Percentiles rank a stretch among this genome's conserved stretches.
Evolutionary conservation across 2,113 vertebrate genomes (phyloP).

Genomic region (Parotia lawesii): DNA sequence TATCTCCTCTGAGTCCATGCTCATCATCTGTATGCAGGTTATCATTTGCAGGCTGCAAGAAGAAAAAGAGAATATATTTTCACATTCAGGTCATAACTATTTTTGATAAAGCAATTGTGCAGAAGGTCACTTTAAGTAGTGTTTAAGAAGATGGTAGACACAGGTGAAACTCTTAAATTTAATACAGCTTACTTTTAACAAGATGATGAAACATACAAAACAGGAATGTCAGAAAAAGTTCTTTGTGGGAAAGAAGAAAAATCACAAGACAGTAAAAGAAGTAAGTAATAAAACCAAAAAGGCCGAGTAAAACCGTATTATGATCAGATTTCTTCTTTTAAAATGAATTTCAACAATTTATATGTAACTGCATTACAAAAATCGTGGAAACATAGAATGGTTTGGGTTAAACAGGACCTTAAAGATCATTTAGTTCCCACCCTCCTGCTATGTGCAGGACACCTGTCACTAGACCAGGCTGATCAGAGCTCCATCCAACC

Average conservation of each 20-base stretch:
- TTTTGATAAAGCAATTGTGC: not conserved
- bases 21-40: conserved; percentile 69
- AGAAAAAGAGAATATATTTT: conserved; percentile 17
- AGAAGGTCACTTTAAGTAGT: not conserved
- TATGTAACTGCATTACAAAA: not conserved
- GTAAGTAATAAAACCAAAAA: not conserved
- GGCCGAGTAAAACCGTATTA: not conserved
- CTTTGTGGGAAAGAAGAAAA: not conserved
- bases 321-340: not conserved
- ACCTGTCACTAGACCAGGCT: not conserved
- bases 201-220: not conserved
- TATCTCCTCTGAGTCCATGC: conserved; percentile 72
- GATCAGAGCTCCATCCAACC: not conserved
- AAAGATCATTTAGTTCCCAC: not conserved
- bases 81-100: not conserved
- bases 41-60: conserved; percentile 70
- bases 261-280: not conserved
- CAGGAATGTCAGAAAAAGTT: not conserved
- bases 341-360: not conserved
- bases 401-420: not conserved
- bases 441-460: not conserved
- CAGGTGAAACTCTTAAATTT: not conserved
- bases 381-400: not conserved
- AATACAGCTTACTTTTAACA: not conserved
- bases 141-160: not conserved